phyloP scores from a whole-genome alignment of 2,113 vertebrate genomes.

The Pteropus alecto region DNA sequence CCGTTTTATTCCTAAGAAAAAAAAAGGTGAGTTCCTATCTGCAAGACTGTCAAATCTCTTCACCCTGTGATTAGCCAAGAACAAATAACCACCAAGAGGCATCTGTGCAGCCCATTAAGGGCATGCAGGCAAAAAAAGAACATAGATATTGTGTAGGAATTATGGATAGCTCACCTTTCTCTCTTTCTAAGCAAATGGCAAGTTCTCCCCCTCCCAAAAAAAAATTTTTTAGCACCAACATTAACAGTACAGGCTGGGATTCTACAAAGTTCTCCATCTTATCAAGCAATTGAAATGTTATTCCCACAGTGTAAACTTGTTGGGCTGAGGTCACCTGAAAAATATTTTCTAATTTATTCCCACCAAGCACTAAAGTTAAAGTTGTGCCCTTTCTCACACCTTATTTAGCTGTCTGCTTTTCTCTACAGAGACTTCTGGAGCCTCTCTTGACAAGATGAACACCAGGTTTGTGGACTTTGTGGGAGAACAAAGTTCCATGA shows the following conservation, averaged over 20 bases:
- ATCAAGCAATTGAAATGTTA: neutral
- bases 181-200: neutral
- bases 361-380: neutral
- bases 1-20: neutral
- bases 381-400: neutral
- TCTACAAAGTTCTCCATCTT: neutral
- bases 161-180: neutral
- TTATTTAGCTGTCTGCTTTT: neutral
- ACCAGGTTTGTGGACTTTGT: neutral
- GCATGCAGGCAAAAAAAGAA: neutral
- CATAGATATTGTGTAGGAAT: neutral
- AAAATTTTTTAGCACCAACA: neutral
- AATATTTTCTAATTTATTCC: neutral
- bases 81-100: neutral
- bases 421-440: neutral
- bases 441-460: neutral
- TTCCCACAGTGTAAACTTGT: neutral
- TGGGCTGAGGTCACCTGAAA: neutral
- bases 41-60: slow-evolving; percentile 7
- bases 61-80: slow-evolving; percentile 33
- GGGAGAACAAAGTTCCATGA: neutral
- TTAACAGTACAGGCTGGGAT: neutral
- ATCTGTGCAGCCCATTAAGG: neutral
- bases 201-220: neutral
- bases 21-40: neutral